These are phyloP conservation scores for Stichopus chloronotus DNA, from an alignment of 35 echinoderm and acorn worm species.

Conservation along the genomic window DNA sequence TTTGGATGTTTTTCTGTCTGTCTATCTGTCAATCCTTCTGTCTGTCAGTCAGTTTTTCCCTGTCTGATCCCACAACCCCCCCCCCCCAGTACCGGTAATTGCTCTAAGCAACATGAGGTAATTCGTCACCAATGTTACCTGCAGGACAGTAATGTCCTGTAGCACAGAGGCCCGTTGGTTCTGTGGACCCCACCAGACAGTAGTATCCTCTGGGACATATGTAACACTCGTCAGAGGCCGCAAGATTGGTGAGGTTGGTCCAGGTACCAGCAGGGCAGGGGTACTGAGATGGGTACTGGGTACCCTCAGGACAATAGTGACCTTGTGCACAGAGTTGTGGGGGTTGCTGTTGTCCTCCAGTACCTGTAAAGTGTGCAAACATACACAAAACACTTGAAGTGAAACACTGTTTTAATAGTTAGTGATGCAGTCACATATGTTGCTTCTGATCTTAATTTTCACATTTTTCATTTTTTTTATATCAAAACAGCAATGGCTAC, in stretches of 20 bases:
- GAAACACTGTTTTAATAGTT: background rate
- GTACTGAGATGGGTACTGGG: conserved; percentile 85
- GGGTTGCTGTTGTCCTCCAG: conserved; percentile 82
- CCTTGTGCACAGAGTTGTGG: conserved; percentile 80
- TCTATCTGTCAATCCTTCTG: too few relatives aligned
- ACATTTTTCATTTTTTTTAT: too few relatives aligned
- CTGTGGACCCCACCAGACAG: conserved; percentile 80
- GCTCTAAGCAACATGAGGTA: too few relatives aligned
- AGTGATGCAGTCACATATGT: background rate
- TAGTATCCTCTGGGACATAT: conserved; percentile 84
- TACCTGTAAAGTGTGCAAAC: conserved; percentile 48
- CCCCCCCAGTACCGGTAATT: too few relatives aligned
- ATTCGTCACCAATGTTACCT: conserved; percentile 57
- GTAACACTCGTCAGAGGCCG: conserved; percentile 78
- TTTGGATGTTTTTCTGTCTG: too few relatives aligned
- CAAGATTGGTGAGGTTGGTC: conserved; percentile 91
- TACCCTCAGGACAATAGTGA: conserved; percentile 87
- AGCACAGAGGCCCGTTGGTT: conserved; percentile 75
- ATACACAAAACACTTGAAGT: background rate
- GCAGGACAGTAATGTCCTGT: conserved; percentile 96
- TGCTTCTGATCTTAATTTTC: too few relatives aligned
- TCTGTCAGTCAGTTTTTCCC: too few relatives aligned
- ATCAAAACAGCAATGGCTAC: too few relatives aligned
- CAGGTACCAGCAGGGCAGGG: conserved; percentile 94
- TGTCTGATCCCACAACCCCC: too few relatives aligned